A percentile compares a stretch with the other conserved stretches of the same genome.
Conservation (phyloP, 2,888 invertebrate genomes). For the Pristionchus entomophagus region DNA sequence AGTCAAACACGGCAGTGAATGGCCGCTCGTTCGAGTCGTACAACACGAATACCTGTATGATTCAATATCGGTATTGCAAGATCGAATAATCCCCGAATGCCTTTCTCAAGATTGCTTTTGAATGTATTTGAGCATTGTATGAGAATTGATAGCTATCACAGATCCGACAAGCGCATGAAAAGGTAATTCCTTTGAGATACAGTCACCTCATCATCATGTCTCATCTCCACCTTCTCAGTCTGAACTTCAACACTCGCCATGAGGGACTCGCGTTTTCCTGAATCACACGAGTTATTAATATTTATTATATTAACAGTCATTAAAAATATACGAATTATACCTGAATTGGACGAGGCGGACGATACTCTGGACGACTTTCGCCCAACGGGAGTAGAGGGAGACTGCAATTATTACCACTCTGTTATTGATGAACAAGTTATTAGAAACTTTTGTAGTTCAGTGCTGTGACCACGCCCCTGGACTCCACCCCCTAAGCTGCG, state of each 20-base stretch:
- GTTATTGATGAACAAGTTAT: no score
- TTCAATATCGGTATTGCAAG: not conserved
- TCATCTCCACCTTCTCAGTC: conserved; percentile 28
- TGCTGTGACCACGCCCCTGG: no score
- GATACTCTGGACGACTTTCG: conserved; percentile 15
- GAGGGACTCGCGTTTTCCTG: not conserved
- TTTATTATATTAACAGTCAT: not conserved
- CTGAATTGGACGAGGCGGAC: not conserved
- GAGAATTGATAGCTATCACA: no score
- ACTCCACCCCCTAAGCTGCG: no score
- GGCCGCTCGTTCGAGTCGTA: conserved; percentile 11
- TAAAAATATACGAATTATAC: not conserved
- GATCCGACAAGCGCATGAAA: no score
- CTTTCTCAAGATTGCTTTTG: no score
- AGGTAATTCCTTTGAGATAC: no score
- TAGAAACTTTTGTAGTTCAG: no score
- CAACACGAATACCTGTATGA: not conserved
- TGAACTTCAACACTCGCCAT: conserved; percentile 35
- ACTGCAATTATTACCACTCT: not conserved
- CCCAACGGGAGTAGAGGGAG: not conserved
- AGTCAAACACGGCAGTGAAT: not conserved
- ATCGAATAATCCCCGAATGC: no score
- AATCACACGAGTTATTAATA: not conserved
- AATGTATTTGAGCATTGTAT: no score
- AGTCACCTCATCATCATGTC: conserved; percentile 26